Conservation (phyloP, 2,888 invertebrate genomes). For the Portevinia maculata region DNA sequence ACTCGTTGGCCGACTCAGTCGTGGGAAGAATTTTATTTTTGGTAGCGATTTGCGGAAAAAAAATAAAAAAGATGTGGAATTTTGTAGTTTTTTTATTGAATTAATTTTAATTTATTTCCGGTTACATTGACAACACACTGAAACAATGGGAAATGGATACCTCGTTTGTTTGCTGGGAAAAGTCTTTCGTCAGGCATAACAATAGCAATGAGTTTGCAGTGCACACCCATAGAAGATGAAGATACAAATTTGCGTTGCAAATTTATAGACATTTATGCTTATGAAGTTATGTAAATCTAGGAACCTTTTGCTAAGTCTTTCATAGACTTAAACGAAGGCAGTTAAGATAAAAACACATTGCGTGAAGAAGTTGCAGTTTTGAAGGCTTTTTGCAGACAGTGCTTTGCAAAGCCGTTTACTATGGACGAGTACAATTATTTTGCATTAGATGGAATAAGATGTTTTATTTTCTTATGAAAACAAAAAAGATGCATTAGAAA, state of each 20-base stretch:
- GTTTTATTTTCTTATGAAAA: no score
- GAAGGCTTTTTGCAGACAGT: constrained; percentile 1
- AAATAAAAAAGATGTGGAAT: constrained; percentile 40
- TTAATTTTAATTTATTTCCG: constrained; percentile 57
- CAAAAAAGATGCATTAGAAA: no score
- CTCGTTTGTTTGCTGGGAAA: constrained; percentile 32
- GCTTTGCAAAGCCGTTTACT: no score
- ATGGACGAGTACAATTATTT: no score
- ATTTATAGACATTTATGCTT: constrained; percentile 17
- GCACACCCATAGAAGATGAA: not conserved
- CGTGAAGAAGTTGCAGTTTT: constrained; percentile 1
- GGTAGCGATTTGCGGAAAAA: constrained; percentile 20
- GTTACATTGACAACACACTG: constrained; percentile 11
- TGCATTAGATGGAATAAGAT: no score
- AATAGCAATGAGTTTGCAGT: constrained; percentile 22
- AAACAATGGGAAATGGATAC: constrained; percentile 38
- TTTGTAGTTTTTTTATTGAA: constrained; percentile 19
- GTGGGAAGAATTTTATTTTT: not conserved
- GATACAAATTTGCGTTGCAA: constrained; percentile 62
- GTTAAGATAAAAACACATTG: constrained; percentile 15
- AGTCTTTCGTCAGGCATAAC: constrained; percentile 24
- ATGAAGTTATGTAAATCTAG: constrained; percentile 34
- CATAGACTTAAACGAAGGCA: constrained; percentile 46
- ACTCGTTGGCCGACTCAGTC: not conserved
- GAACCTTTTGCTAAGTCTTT: constrained; percentile 38